Percentiles rank a stretch among this genome's conserved stretches.
These are phyloP conservation scores for Siphlonurus alternatus DNA, from an alignment of 2,888 invertebrate species.

Conservation along the genomic window DNA sequence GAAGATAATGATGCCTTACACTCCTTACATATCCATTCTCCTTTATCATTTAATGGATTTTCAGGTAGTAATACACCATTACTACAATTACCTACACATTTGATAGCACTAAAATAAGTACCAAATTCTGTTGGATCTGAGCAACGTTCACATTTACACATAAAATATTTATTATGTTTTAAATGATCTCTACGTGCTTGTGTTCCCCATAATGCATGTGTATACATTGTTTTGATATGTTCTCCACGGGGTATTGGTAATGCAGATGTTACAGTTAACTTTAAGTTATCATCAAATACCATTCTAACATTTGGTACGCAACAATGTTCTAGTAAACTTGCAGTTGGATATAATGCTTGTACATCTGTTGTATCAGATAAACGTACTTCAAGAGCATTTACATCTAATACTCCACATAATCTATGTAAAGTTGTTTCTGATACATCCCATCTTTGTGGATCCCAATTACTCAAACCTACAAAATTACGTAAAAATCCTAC, in stretches of 20 bases:
- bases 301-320: slow-evolving; percentile 68
- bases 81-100: slow-evolving; percentile 42
- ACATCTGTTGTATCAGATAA: slow-evolving; percentile 47
- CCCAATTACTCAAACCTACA: slow-evolving; percentile 17
- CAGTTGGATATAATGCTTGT: slow-evolving; percentile 53
- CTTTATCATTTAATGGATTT: slow-evolving; percentile 48
- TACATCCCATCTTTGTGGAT: slow-evolving; percentile 22
- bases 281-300: slow-evolving; percentile 39
- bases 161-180: slow-evolving; percentile 59
- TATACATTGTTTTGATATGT: slow-evolving; percentile 69
- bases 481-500: slow-evolving; percentile 11
- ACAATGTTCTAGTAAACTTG: slow-evolving; percentile 65
- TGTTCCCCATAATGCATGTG: slow-evolving; percentile 77
- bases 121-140: slow-evolving; percentile 64
- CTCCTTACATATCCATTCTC: slow-evolving; percentile 59
- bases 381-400: slow-evolving; percentile 61
- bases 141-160: slow-evolving; percentile 55
- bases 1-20: slow-evolving; percentile 47
- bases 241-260: slow-evolving; percentile 33
- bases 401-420: slow-evolving; percentile 68
- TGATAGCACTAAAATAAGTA: slow-evolving; percentile 52
- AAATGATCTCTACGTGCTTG: slow-evolving; percentile 63
- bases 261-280: background rate
- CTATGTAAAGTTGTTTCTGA: slow-evolving; percentile 37
- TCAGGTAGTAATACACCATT: slow-evolving; percentile 52